phyloP scores from a whole-genome alignment of 2,797 vertebrate species.

The Xerus rutilus region DNA sequence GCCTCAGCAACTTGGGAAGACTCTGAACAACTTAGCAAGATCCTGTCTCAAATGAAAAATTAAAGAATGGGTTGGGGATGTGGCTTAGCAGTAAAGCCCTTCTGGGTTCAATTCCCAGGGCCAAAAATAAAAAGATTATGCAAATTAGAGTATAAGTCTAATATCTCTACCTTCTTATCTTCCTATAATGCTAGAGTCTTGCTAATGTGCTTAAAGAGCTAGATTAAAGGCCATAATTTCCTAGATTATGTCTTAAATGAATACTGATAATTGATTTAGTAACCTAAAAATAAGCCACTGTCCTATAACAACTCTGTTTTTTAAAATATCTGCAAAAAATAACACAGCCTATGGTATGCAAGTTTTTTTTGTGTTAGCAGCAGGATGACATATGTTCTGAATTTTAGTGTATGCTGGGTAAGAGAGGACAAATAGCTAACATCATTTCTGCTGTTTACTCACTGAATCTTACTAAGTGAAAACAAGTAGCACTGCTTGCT shows the following conservation, averaged over 20 bases:
- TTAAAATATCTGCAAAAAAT: conserved; percentile 48
- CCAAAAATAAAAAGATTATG: neutral
- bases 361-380: neutral
- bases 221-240: conserved; percentile 52
- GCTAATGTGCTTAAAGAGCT: conserved; percentile 5
- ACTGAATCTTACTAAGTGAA: neutral
- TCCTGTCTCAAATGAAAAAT: too few species aligned
- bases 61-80: too few species aligned
- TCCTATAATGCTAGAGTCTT: neutral
- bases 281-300: conserved; percentile 18
- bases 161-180: conserved; percentile 45
- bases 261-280: neutral
- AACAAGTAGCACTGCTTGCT: neutral
- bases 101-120: too few species aligned
- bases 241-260: conserved; percentile 34
- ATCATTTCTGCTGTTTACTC: neutral
- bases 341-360: conserved; percentile 2
- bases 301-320: neutral
- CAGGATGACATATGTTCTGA: neutral
- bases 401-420: neutral
- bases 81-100: too few species aligned
- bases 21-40: too few species aligned
- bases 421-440: neutral
- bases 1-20: too few species aligned
- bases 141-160: conserved; percentile 51